Conservation (phyloP, 2,888 invertebrate genomes). For the Fissipunctia ypsillon region DNA sequence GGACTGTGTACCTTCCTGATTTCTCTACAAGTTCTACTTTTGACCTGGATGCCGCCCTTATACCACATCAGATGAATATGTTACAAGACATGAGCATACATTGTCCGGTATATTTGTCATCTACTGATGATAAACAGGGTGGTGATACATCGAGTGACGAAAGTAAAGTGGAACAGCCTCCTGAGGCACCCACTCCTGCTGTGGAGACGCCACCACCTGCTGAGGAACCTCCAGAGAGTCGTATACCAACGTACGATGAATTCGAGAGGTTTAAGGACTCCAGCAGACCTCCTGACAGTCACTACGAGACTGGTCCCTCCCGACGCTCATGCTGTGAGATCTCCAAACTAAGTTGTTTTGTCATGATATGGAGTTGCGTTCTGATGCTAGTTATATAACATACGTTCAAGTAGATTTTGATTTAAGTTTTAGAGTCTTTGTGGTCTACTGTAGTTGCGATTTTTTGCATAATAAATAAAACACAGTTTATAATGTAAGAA, state of each 20-base stretch:
- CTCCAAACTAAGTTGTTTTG: slow-evolving; percentile 20
- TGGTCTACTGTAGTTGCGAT: background rate
- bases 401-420: background rate
- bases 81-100: background rate
- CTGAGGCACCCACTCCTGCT: slow-evolving; percentile 2
- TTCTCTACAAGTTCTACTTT: background rate
- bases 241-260: slow-evolving; percentile 76
- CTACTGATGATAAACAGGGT: background rate
- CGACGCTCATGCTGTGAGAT: slow-evolving; percentile 50
- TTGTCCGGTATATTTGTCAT: background rate
- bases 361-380: slow-evolving; percentile 32
- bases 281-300: slow-evolving; percentile 76
- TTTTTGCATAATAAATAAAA: slow-evolving; percentile 31
- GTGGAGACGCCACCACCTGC: background rate
- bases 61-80: background rate
- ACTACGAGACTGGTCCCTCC: slow-evolving; percentile 69
- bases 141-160: slow-evolving; percentile 16
- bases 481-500: slow-evolving; percentile 55
- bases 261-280: slow-evolving; percentile 72
- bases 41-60: background rate
- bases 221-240: slow-evolving; percentile 32
- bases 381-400: slow-evolving; percentile 8
- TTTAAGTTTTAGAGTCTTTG: background rate
- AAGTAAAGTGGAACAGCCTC: slow-evolving; percentile 13
- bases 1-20: slow-evolving; percentile 8